Conservation (phyloP, 2,113 vertebrate species). For the Tichodroma muraria region DNA sequence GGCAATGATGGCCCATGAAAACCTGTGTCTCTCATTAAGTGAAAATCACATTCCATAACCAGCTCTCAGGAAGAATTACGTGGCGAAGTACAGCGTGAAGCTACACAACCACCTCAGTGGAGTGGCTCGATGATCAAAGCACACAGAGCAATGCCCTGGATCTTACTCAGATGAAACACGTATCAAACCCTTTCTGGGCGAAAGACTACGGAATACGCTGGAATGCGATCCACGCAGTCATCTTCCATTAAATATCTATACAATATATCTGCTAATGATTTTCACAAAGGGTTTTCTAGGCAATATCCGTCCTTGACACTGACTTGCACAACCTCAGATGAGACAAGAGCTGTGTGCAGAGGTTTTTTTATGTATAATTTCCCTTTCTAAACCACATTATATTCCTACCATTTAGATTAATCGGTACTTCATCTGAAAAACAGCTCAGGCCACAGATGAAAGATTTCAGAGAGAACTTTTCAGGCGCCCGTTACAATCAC, state of each 20-base stretch:
- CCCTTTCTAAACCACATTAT: neutral
- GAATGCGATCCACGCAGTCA: neutral
- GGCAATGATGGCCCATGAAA: neutral
- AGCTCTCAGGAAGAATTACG: neutral
- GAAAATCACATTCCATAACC: neutral
- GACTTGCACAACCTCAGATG: neutral
- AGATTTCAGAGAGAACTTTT: neutral
- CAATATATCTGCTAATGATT: neutral
- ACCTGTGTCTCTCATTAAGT: neutral
- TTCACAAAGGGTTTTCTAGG: neutral
- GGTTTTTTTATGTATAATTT: accelerated
- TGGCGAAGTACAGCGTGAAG: neutral
- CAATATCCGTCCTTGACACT: neutral
- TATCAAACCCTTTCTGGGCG: neutral
- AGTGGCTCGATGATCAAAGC: neutral
- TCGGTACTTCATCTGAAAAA: neutral
- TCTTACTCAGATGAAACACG: accelerated
- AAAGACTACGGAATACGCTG: neutral
- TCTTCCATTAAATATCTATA: neutral
- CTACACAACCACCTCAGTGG: accelerated
- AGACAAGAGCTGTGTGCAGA: neutral
- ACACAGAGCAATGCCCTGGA: neutral
- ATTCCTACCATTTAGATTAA: neutral
- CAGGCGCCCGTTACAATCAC: neutral
- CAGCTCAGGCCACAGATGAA: neutral